phyloP scores from a whole-genome alignment of 2,888 invertebrate species.

The Latrodectus elegans region DNA sequence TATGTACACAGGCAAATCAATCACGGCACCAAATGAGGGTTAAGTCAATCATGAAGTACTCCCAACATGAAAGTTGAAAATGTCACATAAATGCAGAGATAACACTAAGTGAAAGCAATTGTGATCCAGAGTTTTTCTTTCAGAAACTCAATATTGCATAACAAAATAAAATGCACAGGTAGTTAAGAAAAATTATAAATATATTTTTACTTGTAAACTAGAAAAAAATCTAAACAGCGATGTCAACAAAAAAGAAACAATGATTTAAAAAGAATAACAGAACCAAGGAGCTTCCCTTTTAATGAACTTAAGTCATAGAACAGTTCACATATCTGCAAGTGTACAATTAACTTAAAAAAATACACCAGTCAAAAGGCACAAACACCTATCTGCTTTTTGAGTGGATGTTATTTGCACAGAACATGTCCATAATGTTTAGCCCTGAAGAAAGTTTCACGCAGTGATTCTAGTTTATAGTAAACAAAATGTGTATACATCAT shows the following conservation, averaged over 20 bases:
- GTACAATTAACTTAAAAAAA: neutral
- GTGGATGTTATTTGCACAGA: neutral
- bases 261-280: neutral
- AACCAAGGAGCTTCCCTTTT: neutral
- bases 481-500: too few relatives aligned
- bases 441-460: neutral
- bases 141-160: neutral
- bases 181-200: neutral
- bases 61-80: neutral
- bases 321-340: neutral
- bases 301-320: neutral
- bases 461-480: neutral
- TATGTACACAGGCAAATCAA: too few relatives aligned
- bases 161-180: neutral
- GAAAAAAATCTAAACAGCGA: neutral
- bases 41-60: neutral
- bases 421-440: neutral
- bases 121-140: neutral
- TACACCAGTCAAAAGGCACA: neutral
- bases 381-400: constrained; percentile 2
- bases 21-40: neutral
- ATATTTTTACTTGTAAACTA: neutral
- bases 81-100: neutral
- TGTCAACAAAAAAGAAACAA: neutral
- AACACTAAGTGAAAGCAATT: neutral